phyloP scores from a whole-genome alignment of 2,797 vertebrate species.

The Pseudochaenichthys georgianus region DNA sequence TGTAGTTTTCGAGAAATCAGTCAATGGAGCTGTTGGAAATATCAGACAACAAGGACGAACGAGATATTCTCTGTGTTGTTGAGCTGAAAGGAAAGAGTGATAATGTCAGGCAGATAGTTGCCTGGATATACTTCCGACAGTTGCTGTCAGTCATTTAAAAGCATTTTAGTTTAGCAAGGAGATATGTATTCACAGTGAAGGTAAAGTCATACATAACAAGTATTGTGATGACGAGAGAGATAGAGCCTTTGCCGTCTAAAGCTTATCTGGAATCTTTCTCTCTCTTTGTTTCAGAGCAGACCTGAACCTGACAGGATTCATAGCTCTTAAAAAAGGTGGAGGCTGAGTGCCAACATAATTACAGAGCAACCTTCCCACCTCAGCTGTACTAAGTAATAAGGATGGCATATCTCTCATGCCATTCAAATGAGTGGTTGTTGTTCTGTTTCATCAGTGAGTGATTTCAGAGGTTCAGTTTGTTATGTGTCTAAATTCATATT shows the following conservation, averaged over 20 bases:
- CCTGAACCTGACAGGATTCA: neutral
- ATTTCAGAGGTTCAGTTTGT: no score
- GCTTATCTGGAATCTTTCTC: neutral
- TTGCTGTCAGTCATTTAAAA: neutral
- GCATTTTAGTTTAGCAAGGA: neutral
- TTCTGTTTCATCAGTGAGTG: slow-evolving; percentile 2
- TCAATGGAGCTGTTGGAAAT: slow-evolving; percentile 8
- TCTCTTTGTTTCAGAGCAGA: slow-evolving; percentile 10
- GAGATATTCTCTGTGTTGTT: slow-evolving; percentile 5
- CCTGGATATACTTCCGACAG: neutral
- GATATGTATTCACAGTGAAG: neutral
- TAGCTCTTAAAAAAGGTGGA: neutral
- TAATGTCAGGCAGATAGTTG: slow-evolving; percentile 11
- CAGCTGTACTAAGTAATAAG: neutral
- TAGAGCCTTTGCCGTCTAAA: neutral
- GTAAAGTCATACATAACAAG: neutral
- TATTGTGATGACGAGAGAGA: neutral
- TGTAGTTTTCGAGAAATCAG: slow-evolving; percentile 5
- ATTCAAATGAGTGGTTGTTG: neutral
- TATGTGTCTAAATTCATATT: no score
- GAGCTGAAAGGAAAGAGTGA: slow-evolving; percentile 1
- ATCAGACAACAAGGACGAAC: neutral
- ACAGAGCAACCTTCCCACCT: neutral
- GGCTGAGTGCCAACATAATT: neutral
- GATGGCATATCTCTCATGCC: neutral